These are phyloP conservation scores for Polyommatus icarus DNA, from an alignment of 2,888 invertebrate species.

Conservation along the genomic window DNA sequence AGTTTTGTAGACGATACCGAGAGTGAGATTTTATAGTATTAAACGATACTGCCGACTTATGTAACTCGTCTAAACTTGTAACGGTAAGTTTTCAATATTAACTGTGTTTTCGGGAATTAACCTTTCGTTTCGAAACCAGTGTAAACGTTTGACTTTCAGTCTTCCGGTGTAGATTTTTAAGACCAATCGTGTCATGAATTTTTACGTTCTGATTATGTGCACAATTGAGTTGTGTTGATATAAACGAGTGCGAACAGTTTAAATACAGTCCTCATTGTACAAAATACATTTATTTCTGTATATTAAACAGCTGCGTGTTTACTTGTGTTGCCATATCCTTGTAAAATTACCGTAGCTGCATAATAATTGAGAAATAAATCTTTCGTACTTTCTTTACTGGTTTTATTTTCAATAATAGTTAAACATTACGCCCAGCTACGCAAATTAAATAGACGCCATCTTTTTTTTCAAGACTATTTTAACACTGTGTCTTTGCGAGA, in stretches of 20 bases:
- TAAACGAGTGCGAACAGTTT: constrained; percentile 24
- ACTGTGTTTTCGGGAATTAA: neutral
- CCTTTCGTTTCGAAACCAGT: neutral
- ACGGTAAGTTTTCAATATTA: neutral
- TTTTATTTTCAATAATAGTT: neutral
- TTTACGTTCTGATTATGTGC: neutral
- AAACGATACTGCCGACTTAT: constrained; percentile 1
- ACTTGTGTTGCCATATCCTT: constrained; percentile 29
- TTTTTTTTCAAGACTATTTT: too few relatives aligned
- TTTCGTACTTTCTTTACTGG: constrained; percentile 26
- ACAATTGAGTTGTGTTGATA: constrained; percentile 12
- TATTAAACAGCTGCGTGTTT: constrained; percentile 28
- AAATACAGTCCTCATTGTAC: constrained; percentile 23
- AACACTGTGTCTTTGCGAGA: too few relatives aligned
- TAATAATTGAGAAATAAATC: constrained; percentile 31
- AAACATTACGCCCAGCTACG: too few relatives aligned
- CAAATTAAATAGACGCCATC: too few relatives aligned
- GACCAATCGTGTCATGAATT: neutral
- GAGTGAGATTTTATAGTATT: constrained; percentile 29
- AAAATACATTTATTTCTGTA: constrained; percentile 29
- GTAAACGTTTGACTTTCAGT: neutral
- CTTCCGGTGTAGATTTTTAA: constrained; percentile 1
- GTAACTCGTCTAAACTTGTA: neutral
- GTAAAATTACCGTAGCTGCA: constrained; percentile 28
- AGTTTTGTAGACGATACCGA: constrained; percentile 25